phyloP scores from a whole-genome alignment of 2,797 vertebrate species.

The Adelosebastes latens region DNA sequence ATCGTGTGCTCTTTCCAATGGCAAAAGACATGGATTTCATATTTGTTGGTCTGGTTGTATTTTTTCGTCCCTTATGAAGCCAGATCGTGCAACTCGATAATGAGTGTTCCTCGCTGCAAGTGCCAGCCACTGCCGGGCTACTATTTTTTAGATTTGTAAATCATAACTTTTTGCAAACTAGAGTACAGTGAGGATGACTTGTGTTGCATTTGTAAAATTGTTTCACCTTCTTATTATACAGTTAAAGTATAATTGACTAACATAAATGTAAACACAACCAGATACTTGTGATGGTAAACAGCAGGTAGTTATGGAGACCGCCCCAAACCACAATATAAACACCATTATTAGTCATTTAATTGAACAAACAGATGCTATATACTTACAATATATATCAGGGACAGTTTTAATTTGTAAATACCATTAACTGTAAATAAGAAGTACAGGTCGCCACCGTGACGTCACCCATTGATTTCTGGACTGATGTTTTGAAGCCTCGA shows the following conservation, averaged over 20 bases:
- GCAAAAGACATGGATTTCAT: conserved; percentile 5
- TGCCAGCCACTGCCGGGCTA: not conserved
- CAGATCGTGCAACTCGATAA: not conserved
- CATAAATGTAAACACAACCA: not conserved
- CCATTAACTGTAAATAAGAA: too few species aligned
- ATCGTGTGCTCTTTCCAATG: conserved; percentile 5
- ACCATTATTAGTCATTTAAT: not conserved
- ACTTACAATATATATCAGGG: not conserved
- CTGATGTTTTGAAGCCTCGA: too few species aligned
- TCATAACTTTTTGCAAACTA: not conserved
- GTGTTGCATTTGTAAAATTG: not conserved
- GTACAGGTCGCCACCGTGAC: too few species aligned
- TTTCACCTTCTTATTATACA: not conserved
- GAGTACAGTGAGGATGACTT: not conserved
- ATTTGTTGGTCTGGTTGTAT: not conserved
- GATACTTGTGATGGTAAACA: not conserved
- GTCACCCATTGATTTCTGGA: too few species aligned
- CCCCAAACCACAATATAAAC: not conserved
- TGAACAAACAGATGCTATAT: not conserved
- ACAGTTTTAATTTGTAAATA: not conserved
- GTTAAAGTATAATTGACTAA: not conserved
- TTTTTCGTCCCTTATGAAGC: not conserved
- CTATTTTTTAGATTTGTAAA: not conserved
- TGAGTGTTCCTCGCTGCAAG: not conserved
- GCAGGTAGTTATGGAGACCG: not conserved